Conservation (phyloP, 2,113 vertebrate species). For the Myrmecophaga tridactyla region DNA sequence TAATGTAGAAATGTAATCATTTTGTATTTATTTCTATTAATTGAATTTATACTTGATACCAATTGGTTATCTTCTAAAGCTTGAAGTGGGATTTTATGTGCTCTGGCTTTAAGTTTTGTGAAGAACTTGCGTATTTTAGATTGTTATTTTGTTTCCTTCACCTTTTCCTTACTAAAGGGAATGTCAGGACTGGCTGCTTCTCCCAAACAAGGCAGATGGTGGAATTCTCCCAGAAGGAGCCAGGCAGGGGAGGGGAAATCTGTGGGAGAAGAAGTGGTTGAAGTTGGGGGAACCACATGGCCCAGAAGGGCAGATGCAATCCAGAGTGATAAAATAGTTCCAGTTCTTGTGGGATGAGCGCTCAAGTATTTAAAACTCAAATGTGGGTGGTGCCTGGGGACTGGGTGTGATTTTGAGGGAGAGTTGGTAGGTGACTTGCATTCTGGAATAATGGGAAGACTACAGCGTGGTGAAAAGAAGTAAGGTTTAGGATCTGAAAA, state of each 20-base stretch:
- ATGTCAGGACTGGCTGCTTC: background rate
- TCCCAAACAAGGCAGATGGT: slow-evolving; percentile 40
- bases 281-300: background rate
- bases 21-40: background rate
- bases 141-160: slow-evolving; percentile 41
- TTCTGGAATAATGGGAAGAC: background rate
- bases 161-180: background rate
- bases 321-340: background rate
- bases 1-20: background rate
- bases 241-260: background rate
- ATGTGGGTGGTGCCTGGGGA: background rate
- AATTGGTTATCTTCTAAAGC: background rate
- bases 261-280: background rate
- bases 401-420: background rate
- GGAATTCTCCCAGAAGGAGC: slow-evolving; percentile 43
- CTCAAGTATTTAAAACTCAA: background rate
- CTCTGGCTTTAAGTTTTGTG: background rate
- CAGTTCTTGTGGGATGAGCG: background rate
- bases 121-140: background rate
- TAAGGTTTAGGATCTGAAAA: background rate
- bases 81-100: background rate
- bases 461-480: background rate
- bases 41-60: background rate
- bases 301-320: background rate
- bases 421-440: background rate